A percentile compares a stretch with the other conserved stretches of the same genome.
These are phyloP conservation scores for Hylia prasina DNA, from an alignment of 2,113 vertebrate species.

Conservation along the genomic window DNA sequence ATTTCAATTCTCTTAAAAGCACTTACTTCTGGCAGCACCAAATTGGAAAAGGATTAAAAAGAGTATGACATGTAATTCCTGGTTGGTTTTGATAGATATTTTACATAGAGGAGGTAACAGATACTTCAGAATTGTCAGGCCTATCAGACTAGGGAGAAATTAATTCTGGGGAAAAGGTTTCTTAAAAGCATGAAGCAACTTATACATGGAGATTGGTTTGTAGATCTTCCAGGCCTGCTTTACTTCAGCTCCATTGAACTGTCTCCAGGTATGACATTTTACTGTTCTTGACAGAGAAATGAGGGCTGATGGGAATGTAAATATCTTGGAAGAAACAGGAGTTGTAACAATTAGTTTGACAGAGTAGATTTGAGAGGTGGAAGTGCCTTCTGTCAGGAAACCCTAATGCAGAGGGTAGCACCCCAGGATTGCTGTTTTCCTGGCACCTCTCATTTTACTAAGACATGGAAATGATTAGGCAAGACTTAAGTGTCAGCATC, in stretches of 20 bases:
- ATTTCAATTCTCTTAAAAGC: neutral
- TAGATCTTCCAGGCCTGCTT: conserved; percentile 29
- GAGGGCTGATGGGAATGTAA: conserved; percentile 53
- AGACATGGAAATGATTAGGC: neutral
- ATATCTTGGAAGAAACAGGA: conserved; percentile 28
- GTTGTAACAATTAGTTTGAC: neutral
- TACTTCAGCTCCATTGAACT: conserved; percentile 58
- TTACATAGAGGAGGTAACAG: conserved; percentile 12
- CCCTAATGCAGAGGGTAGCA: neutral
- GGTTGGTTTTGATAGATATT: neutral
- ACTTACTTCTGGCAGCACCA: neutral
- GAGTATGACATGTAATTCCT: neutral
- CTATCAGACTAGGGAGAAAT: conserved; percentile 55
- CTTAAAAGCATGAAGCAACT: conserved; percentile 44
- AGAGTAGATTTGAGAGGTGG: neutral
- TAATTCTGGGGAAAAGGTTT: conserved; percentile 51
- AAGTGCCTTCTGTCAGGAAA: neutral
- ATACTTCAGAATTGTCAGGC: conserved; percentile 54
- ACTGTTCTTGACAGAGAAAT: conserved; percentile 45
- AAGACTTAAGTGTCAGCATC: neutral
- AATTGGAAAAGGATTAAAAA: neutral
- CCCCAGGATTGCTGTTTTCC: neutral
- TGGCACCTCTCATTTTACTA: neutral
- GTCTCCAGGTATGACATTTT: conserved; percentile 27
- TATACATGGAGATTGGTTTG: conserved; percentile 36